Evolutionary conservation across 2,113 vertebrate genomes (phyloP), one percentile per base, ranked within the genome.

Genomic region (Marcusenius ussheri): DNA sequence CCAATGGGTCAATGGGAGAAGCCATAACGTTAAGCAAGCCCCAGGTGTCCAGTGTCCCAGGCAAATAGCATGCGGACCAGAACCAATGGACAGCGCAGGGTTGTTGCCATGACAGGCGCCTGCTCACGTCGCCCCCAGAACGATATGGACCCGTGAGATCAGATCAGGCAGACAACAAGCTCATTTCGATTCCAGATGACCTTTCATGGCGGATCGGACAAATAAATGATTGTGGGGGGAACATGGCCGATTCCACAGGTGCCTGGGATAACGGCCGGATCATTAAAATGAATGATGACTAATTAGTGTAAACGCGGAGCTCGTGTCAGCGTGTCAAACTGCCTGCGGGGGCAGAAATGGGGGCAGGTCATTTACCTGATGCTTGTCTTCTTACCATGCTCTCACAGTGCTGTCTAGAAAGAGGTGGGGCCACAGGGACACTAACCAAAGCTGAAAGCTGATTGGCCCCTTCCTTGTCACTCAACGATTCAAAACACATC

Each of bases 281-380:
- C 24, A 5, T 87, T 87, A 35, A 84, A 87, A 53, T 51, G 85
- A 87, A 87, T 87, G 10, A 87, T 31, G 49, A 31, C 85, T 87
- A 50, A 87, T 31, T 51, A 31, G 85, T n/a, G 46, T 51, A 53
- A 87, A 87, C 7, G 27, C 13, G 11, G 84, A 11, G 84, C 84
- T 50, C 2, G 21, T 27, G n/a, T 27, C 62, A 10, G 62, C 10
- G 1, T 31, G 10, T 9, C 62, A 70, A 70, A 70, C 27, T 27
- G n/a, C 62, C 27, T 70, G n/a, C 62, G 1, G 27, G 62, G 62
- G n/a, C 62, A 70, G 9, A 31, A 31, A 27, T 70, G 62, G 62
- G n/a, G 62, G 62, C 10, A 70, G 62, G 24, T n/a, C n/a, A 66
- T 66, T 66, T 27, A 31, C 62, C 62, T 49, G 24, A n/a, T 24